phyloP scores from a whole-genome alignment of 2,797 vertebrate genomes.

The Protosalanx chinensis region DNA sequence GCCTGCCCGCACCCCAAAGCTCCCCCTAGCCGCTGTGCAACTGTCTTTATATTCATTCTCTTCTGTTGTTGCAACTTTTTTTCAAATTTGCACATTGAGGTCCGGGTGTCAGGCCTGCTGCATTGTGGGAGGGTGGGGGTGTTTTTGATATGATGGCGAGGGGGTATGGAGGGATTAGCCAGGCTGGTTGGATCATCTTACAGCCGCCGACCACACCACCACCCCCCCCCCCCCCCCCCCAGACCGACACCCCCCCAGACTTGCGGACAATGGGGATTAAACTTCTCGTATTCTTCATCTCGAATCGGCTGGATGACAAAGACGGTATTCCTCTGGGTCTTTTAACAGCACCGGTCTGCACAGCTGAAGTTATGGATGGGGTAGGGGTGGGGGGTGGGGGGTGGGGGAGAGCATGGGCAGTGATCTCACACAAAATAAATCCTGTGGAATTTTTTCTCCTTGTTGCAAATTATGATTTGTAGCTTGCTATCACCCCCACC shows the following conservation, averaged over 20 bases:
- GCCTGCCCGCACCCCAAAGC: constrained; percentile 69
- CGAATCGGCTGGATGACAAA: constrained; percentile 82
- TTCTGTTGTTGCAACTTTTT: constrained; percentile 98
- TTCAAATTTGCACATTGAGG: constrained; percentile 81
- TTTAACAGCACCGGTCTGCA: constrained; percentile 80
- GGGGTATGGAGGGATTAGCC: constrained; percentile 97
- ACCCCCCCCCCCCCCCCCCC: no score
- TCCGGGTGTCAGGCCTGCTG: constrained; percentile 76
- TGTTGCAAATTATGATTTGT: constrained; percentile 79
- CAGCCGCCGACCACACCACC: constrained; percentile 83
- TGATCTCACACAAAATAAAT: constrained; percentile 80
- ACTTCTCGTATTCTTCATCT: constrained; percentile 83
- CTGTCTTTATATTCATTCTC: constrained; percentile 79
- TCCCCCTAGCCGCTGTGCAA: constrained; percentile 71
- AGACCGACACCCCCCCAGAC: constrained; percentile 70
- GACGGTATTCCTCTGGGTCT: constrained; percentile 84
- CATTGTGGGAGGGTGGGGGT: constrained; percentile 75
- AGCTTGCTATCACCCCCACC: constrained; percentile 62
- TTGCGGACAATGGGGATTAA: constrained; percentile 84
- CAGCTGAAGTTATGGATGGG: constrained; percentile 77
- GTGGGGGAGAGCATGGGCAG: constrained; percentile 57
- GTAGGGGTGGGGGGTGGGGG: constrained; percentile 41
- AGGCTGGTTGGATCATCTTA: constrained; percentile 99
- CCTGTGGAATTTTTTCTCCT: constrained; percentile 81
- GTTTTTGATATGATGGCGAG: constrained; percentile 79